Base-by-base conservation (phyloP, 64 coral and sea anemone genomes). In the Montipora foliosa region DNA sequence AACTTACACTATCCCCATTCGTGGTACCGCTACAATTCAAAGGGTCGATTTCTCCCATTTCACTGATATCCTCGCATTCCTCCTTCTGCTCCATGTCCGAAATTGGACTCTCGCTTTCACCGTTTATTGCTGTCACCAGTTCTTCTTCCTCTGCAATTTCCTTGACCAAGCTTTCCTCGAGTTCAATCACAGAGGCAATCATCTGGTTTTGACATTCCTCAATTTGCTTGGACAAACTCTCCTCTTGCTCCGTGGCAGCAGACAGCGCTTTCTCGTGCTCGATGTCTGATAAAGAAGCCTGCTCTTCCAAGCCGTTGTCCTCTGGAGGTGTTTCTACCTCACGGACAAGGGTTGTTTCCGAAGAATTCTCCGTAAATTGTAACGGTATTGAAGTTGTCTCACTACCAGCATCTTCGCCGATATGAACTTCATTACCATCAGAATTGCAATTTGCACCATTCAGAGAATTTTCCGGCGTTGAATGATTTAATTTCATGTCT, bases 131-230 rank as follows among this genome's bases (percentile, higher is more conserved):
- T 13, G 95, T 99, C 4, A 99, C 98, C 51, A 94, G 94, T 22
- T 95, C 98, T 52, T 99, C 92, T 71, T 99, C 92, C 64, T 86
- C 94, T 5, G 94, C 98, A n/a, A 99, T 99, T 77, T 99, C 98
- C 49, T 88, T 91, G 4, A 86, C 91, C 64, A 99, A 76, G 50
- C 92, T 96, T 87, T 96, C 80, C 45, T 99, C 95, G 20, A 96
- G 98, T 81, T 93, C 98, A 76, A 96, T 99, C 16, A 95, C 98
- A 16, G 98, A 95, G 37, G 98, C 95, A 13, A 99, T 95, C 50
- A 85, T 87, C 47, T 95, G 93, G 52, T 98, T 82, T 77, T 93
- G 93, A 87, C 94, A 95, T 21, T 95, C 87, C 24, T 98, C 94
- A 20, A 95, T 98, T 49, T 95, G 90, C 59, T 89, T 79, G 3